Conservation (phyloP, 2,888 invertebrate genomes). For the Cerastoderma edule region DNA sequence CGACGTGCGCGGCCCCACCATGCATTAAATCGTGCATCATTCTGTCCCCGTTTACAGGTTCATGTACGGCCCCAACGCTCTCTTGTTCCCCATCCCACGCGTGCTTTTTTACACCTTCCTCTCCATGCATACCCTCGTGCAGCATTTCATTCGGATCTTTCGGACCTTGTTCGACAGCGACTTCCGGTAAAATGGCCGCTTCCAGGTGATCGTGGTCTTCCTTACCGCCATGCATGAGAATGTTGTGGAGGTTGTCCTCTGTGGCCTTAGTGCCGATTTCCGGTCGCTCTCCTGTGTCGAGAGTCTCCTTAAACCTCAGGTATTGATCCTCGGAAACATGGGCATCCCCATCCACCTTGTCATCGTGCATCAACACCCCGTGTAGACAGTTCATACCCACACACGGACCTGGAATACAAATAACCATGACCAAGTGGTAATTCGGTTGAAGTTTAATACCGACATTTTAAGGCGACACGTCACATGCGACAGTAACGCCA, state of each 20-base stretch:
- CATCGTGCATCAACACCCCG: conserved; percentile 73
- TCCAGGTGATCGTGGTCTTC: conserved; percentile 50
- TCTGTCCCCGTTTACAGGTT: conserved; percentile 34
- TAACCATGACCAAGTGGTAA: no score
- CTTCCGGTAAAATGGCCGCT: conserved; percentile 34
- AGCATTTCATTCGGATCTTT: conserved; percentile 56
- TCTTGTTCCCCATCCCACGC: conserved; percentile 28
- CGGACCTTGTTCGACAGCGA: conserved; percentile 37
- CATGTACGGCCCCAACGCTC: conserved; percentile 17
- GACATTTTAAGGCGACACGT: no score
- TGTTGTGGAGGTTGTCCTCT: conserved; percentile 69
- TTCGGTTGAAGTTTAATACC: no score
- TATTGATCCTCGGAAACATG: conserved; percentile 66
- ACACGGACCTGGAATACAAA: conserved; percentile 59
- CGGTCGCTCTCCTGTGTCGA: conserved; percentile 26
- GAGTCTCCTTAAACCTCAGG: conserved; percentile 42
- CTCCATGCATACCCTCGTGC: conserved; percentile 57
- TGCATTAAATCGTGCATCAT: conserved; percentile 70
- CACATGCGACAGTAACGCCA: no score
- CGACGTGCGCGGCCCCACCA: conserved; percentile 50
- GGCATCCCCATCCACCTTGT: conserved; percentile 56
- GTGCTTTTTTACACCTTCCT: conserved; percentile 40
- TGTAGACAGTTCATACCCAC: conserved; percentile 69
- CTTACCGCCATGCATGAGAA: conserved; percentile 72
- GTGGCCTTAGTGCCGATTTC: conserved; percentile 57